Evolutionary conservation across 2,113 vertebrate genomes (phyloP).

Genomic region (Hiodon alosoides): DNA sequence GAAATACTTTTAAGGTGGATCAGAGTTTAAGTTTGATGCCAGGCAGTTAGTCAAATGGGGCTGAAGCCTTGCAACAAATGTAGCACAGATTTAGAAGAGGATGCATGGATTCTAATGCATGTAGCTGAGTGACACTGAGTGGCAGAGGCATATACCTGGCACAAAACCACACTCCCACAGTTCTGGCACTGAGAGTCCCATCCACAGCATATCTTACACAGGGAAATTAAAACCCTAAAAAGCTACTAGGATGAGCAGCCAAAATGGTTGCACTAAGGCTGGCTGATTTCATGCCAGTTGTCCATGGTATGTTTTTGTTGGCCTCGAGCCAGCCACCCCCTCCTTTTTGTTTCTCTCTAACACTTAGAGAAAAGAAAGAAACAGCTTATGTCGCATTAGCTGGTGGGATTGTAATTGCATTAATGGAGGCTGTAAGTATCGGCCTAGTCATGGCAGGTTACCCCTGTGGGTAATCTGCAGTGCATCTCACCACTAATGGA

Average conservation of each 20-base stretch:
- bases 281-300: neutral
- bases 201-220: neutral
- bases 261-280: neutral
- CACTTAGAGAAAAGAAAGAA: neutral
- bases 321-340: neutral
- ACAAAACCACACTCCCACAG: no score
- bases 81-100: neutral
- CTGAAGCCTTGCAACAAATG: neutral
- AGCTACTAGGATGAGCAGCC: neutral
- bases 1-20: no score
- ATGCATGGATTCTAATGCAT: neutral
- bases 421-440: slow-evolving; percentile 42
- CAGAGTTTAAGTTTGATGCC: no score
- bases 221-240: neutral
- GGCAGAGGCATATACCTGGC: no score
- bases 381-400: slow-evolving; percentile 10
- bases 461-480: slow-evolving; percentile 48
- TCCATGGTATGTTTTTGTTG: neutral
- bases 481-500: slow-evolving; percentile 44
- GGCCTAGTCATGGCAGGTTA: slow-evolving; percentile 53
- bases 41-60: neutral
- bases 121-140: neutral
- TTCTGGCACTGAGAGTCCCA: no score
- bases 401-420: slow-evolving; percentile 45
- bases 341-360: slow-evolving; percentile 37